Percentiles rank a stretch among this genome's conserved stretches.
These are phyloP conservation scores for Virgularia gustaviana DNA, from an alignment of 92 coral and sea anemone genomes.

Conservation along the genomic window DNA sequence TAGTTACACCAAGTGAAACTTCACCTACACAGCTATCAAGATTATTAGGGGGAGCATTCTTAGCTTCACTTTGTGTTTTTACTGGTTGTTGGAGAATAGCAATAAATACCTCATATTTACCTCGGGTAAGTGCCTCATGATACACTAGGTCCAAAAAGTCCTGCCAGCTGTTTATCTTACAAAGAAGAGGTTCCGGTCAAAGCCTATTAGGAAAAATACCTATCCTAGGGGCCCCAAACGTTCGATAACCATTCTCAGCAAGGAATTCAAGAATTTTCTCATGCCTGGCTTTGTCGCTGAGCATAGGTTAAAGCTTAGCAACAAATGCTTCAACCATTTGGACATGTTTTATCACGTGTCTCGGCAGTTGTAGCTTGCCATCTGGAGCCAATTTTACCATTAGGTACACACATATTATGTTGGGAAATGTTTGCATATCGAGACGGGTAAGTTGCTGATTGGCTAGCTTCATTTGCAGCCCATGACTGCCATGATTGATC, in stretches of 20 bases:
- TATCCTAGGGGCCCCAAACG: neutral
- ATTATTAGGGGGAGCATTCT: neutral
- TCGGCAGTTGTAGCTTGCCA: slow-evolving; percentile 1
- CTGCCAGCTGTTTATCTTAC: slow-evolving; percentile 3
- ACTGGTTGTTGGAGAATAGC: neutral
- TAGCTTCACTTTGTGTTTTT: neutral
- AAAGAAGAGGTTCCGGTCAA: neutral
- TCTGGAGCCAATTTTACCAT: neutral
- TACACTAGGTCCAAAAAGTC: neutral
- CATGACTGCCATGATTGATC: slow-evolving; percentile 5
- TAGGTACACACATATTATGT: neutral
- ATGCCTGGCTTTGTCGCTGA: neutral
- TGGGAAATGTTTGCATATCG: neutral
- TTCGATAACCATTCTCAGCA: neutral
- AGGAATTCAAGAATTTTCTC: neutral
- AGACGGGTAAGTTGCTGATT: neutral
- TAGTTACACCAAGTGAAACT: neutral
- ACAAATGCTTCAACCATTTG: neutral
- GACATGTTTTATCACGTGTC: neutral
- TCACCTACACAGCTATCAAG: too few relatives aligned
- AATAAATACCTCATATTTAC: neutral
- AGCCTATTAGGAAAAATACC: neutral
- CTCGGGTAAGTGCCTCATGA: neutral
- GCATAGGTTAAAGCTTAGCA: neutral
- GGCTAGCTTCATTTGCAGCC: slow-evolving; percentile 1